Evolutionary conservation across 2,113 vertebrate genomes (phyloP), one percentile per base, ranked within the genome.

Genomic region (zebrafish (Danio rerio)): DNA sequence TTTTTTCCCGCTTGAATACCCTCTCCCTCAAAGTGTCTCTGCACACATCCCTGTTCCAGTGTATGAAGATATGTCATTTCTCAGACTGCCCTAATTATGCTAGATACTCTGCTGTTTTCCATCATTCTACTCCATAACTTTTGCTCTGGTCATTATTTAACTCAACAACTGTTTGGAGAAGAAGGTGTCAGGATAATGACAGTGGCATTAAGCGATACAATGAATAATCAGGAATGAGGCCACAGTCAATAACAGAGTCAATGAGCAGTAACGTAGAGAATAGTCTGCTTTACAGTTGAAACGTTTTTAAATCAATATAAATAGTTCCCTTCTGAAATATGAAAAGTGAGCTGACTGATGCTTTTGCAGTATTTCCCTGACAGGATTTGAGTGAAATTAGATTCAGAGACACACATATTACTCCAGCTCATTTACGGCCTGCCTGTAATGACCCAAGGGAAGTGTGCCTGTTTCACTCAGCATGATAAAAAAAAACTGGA

Each of bases 391-490:
- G 52, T 16, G 20, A 43, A 82, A 68, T 40, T 61, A 80, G 61
- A 47, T 63, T 42, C 65, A 53, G 68, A 82, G 58, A 75, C 52
- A 42, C 69, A 75, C 45, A 59, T 65, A 40, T 16, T 74, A 53
- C 42, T 45, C 21, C 16, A 74, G n/a, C 75, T 52, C 8, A 16
- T 45, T 56, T 21, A 11, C 42, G 50, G 61, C 18, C 62, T 75
- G 42, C 11, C 20, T 66, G 15, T 77, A 77, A 69, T 68, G 70
- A 82, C 62, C 53, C 63, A 20, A 10, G 81, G 70, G 77, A 72
- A 10, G 70, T 83, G 84, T 80, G 81, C 55, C 43, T 76, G 9
- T 83, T 83, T 81, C 63, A 61, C 47, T 55, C 15, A 43, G 49
- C 40, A 0, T 76, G 40, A 21, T 52, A 55, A 76, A 77, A 55